Conservation (phyloP, 2,797 vertebrate genomes). For the Potorous gilbertii region DNA sequence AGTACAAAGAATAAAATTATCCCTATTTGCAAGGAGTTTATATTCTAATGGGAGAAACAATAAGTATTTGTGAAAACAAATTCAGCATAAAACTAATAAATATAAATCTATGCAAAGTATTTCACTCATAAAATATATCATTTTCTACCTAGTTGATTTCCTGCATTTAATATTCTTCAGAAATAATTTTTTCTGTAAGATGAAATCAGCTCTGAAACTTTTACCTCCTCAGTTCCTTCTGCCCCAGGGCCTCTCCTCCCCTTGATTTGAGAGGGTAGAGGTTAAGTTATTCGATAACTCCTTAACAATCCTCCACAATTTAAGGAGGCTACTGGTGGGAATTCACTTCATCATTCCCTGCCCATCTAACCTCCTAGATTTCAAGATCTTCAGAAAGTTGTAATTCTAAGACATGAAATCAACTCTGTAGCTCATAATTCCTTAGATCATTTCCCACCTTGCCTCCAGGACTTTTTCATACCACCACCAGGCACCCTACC, state of each 20-base stretch:
- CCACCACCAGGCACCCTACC: background rate
- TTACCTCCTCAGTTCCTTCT: background rate
- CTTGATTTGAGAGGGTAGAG: background rate
- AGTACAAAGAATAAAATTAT: background rate
- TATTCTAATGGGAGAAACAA: background rate
- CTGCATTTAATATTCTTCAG: background rate
- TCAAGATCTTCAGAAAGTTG: background rate
- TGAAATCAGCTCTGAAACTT: background rate
- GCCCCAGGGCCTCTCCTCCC: background rate
- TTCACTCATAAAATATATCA: background rate
- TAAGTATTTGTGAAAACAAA: background rate
- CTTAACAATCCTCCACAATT: background rate
- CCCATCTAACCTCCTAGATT: background rate
- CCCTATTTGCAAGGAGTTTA: background rate
- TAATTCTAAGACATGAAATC: background rate
- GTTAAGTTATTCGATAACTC: background rate
- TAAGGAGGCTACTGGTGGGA: background rate
- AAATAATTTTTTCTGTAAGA: background rate
- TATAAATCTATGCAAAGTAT: background rate
- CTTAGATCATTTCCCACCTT: background rate
- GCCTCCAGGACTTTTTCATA: background rate
- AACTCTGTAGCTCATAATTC: background rate
- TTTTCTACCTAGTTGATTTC: background rate
- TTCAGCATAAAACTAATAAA: background rate
- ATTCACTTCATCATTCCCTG: background rate